phyloP scores from a whole-genome alignment of 2,113 vertebrate species.

The Seriola quinqueradiata region DNA sequence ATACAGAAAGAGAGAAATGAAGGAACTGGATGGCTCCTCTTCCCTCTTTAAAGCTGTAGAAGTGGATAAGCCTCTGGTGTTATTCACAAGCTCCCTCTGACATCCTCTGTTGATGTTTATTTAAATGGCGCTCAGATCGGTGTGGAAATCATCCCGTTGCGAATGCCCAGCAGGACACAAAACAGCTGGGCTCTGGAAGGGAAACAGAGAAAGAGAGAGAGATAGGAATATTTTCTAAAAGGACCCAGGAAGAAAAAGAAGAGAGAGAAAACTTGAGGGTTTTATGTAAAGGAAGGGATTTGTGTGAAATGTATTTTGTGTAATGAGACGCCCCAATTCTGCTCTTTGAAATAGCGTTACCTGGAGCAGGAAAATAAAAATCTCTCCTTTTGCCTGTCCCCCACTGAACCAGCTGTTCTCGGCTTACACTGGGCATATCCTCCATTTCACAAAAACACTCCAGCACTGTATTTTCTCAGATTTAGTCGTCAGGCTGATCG shows the following conservation, averaged over 20 bases:
- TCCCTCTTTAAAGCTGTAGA: constrained; percentile 61
- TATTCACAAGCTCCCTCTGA: constrained; percentile 72
- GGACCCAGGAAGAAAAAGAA: constrained; percentile 22
- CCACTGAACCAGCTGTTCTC: constrained; percentile 38
- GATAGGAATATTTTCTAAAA: constrained; percentile 38
- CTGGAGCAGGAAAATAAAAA: constrained; percentile 69
- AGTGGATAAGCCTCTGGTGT: constrained; percentile 79
- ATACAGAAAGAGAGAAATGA: constrained; percentile 57
- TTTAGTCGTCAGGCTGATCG: constrained; percentile 52
- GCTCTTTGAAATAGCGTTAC: constrained; percentile 67
- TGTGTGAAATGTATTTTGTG: constrained; percentile 71
- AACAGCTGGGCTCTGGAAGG: constrained; percentile 69
- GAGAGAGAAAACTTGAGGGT: constrained; percentile 30
- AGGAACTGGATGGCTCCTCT: constrained; percentile 51
- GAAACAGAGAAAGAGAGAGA: constrained; percentile 49
- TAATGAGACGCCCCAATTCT: constrained; percentile 70
- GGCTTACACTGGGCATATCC: constrained; percentile 31
- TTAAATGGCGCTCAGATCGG: constrained; percentile 72
- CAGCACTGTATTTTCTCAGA: constrained; percentile 52
- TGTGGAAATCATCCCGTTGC: constrained; percentile 70
- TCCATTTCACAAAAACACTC: constrained; percentile 58
- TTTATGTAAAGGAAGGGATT: constrained; percentile 61
- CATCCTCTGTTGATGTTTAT: constrained; percentile 79
- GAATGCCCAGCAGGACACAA: constrained; percentile 68
- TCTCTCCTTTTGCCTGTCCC: constrained; percentile 46